Evolutionary conservation across 2,888 invertebrate genomes (phyloP).

Genomic region (Congeria kusceri): DNA sequence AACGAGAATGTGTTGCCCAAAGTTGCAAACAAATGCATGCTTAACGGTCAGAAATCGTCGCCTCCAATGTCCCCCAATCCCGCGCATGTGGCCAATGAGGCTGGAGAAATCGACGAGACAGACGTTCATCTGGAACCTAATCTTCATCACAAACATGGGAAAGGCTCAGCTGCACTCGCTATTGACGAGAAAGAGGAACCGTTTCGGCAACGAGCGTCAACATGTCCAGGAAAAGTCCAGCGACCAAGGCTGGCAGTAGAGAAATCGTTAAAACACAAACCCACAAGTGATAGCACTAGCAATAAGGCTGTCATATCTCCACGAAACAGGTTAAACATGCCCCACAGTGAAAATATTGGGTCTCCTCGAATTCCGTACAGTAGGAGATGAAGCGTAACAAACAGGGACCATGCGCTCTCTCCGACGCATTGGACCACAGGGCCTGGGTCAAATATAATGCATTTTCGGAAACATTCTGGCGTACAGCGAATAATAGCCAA

Average conservation of each 20-base stretch:
- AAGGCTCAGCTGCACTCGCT: neutral
- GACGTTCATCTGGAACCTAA: too few relatives aligned
- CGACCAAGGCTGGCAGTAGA: conserved; percentile 27
- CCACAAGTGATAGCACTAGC: neutral
- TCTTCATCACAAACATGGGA: neutral
- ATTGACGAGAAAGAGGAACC: conserved; percentile 16
- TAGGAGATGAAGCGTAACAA: conserved; percentile 11
- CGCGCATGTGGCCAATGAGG: neutral
- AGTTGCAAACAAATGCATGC: conserved; percentile 48
- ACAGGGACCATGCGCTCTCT: conserved; percentile 6
- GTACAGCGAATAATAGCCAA: conserved; percentile 22
- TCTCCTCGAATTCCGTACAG: neutral
- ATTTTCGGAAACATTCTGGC: conserved; percentile 30
- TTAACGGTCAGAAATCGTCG: neutral
- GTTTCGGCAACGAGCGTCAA: conserved; percentile 57
- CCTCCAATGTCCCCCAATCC: neutral
- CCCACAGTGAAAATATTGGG: conserved; percentile 5
- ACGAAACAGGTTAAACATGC: conserved; percentile 1
- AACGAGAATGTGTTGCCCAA: conserved; percentile 20
- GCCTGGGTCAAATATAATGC: conserved; percentile 4
- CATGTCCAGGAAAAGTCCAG: conserved; percentile 56
- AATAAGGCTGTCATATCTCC: conserved; percentile 7
- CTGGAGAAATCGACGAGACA: neutral
- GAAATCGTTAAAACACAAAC: conserved; percentile 21
- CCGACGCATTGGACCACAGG: conserved; percentile 9